Conservation (phyloP, 2,113 vertebrate genomes). For the Neoarius graeffei region DNA sequence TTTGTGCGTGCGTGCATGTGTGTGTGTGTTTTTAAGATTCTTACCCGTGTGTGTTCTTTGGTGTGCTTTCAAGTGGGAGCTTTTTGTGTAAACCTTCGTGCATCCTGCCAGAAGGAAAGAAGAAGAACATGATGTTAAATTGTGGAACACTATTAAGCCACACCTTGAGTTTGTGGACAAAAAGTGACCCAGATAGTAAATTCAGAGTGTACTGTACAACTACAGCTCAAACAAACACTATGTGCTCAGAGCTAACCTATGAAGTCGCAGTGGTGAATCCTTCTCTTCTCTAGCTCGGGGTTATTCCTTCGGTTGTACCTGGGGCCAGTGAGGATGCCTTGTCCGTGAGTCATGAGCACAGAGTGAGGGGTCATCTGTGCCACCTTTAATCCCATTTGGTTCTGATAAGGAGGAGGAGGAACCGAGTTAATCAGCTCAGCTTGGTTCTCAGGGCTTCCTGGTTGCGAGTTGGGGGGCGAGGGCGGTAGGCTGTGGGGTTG, state of each 20-base stretch:
- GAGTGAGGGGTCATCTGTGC: slow-evolving; percentile 69
- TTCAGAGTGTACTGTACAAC: not conserved
- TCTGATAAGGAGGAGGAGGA: slow-evolving; percentile 77
- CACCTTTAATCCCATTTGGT: slow-evolving; percentile 73
- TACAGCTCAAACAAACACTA: not conserved
- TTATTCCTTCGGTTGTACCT: slow-evolving; percentile 89
- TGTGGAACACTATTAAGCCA: slow-evolving; percentile 20
- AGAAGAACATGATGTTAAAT: slow-evolving; percentile 27
- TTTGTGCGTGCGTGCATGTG: not conserved
- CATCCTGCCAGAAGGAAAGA: slow-evolving; percentile 75
- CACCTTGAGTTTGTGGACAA: not conserved
- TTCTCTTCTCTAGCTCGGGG: slow-evolving; percentile 89
- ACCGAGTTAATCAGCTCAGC: slow-evolving; percentile 75
- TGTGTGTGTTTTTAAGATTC: slow-evolving; percentile 42
- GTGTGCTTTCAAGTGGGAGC: slow-evolving; percentile 91
- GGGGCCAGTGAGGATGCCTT: slow-evolving; percentile 77
- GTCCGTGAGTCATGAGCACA: slow-evolving; percentile 77
- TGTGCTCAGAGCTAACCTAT: slow-evolving; percentile 68
- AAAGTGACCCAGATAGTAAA: not conserved
- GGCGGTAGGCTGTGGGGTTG: slow-evolving; percentile 83
- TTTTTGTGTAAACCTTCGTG: slow-evolving; percentile 92
- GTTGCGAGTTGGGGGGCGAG: slow-evolving; percentile 90
- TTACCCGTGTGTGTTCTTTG: slow-evolving; percentile 92
- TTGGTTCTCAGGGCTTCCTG: slow-evolving; percentile 84
- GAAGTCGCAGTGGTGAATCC: slow-evolving; percentile 88